Conservation (phyloP, 2,113 vertebrate genomes). For the Callospermophilus lateralis region DNA sequence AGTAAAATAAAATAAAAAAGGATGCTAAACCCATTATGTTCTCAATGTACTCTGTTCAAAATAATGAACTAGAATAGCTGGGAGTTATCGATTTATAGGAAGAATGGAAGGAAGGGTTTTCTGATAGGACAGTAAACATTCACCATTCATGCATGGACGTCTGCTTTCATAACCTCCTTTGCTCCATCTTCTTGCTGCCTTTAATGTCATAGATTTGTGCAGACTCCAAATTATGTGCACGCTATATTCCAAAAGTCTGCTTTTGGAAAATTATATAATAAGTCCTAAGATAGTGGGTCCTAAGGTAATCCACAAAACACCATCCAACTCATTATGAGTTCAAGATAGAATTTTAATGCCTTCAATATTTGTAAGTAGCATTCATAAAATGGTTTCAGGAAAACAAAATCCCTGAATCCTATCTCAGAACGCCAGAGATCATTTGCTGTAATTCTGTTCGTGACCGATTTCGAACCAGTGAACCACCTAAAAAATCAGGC, state of each 20-base stretch:
- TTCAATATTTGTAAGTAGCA: not conserved
- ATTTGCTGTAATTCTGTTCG: not conserved
- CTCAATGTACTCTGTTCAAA: not conserved
- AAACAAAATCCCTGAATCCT: not conserved
- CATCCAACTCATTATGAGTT: not conserved
- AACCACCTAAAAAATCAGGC: not conserved
- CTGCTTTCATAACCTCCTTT: not conserved
- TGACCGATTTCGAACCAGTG: not conserved
- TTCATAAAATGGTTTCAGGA: slow-evolving; percentile 32
- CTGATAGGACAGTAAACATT: not conserved
- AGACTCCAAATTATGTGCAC: not conserved
- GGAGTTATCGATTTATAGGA: not conserved
- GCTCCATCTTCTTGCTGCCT: not conserved
- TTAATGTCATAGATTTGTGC: not conserved
- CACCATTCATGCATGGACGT: not conserved
- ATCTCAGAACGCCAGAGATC: not conserved
- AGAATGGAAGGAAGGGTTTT: not conserved
- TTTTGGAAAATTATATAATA: slow-evolving; percentile 19
- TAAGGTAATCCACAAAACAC: not conserved
- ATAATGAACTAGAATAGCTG: not conserved
- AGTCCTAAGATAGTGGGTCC: not conserved
- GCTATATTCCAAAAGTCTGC: not conserved
- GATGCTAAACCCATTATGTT: not conserved
- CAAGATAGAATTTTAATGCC: slow-evolving; percentile 34
- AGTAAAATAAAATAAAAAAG: too few species aligned